phyloP scores from a whole-genome alignment of 1,140 invertebrate species.

The Gryon sp. region DNA sequence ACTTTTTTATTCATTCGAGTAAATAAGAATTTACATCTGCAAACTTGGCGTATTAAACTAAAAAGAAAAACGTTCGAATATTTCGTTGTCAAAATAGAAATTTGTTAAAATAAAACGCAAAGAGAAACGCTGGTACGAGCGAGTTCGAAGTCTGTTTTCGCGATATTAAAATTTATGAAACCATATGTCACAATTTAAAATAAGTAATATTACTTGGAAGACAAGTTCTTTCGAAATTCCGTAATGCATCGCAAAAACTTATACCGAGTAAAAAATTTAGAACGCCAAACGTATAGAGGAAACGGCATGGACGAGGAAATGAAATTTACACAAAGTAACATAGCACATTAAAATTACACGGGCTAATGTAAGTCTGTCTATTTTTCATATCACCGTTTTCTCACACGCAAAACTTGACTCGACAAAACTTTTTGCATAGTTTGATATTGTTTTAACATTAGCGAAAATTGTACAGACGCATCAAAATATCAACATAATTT shows the following conservation, averaged over 20 bases:
- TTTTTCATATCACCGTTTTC: constrained; percentile 17
- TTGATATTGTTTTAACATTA: constrained; percentile 56
- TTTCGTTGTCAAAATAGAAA: constrained; percentile 3
- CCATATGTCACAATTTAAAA: constrained; percentile 56
- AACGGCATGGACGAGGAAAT: constrained; percentile 17
- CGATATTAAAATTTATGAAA: constrained; percentile 58
- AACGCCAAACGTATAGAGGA: constrained; percentile 22
- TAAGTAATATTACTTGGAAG: constrained; percentile 56
- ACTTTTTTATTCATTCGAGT: too few species aligned
- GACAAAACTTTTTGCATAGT: constrained; percentile 38
- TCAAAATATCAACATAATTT: constrained; percentile 56
- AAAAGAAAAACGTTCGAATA: too few species aligned
- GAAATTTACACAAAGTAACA: constrained; percentile 38
- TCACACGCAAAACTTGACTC: constrained; percentile 20
- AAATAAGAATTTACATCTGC: too few species aligned
- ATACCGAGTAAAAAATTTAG: constrained; percentile 32
- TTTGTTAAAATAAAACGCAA: constrained; percentile 22
- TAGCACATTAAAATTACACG: constrained; percentile 47
- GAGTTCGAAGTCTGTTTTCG: constrained; percentile 32
- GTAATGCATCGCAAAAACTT: constrained; percentile 54
- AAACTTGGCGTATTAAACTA: too few species aligned
- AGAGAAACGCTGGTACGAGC: constrained; percentile 11
- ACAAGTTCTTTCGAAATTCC: constrained; percentile 52
- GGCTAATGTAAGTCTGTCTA: constrained; percentile 34
- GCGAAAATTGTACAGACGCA: constrained; percentile 47